Evolutionary conservation across 1,140 invertebrate genomes (phyloP).

Genomic region (Drosophila novamexicana): DNA sequence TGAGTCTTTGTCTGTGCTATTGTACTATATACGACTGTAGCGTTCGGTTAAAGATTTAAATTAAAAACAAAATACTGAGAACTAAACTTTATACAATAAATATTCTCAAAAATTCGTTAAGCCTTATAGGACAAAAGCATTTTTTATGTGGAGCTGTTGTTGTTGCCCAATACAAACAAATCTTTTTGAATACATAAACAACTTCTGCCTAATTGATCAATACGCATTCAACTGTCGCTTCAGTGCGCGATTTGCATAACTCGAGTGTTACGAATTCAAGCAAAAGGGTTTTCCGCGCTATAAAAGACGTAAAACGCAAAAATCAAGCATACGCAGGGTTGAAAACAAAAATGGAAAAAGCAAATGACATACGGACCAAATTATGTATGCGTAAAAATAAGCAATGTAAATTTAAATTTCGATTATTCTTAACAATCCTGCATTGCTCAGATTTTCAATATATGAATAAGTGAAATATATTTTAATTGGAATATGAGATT

Average conservation of each 20-base stretch:
- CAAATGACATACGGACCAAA: conserved; percentile 2
- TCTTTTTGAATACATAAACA: conserved; percentile 42
- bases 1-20: neutral
- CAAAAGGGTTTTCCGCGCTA: conserved; percentile 74
- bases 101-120: neutral
- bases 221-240: conserved; percentile 55
- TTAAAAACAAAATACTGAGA: neutral
- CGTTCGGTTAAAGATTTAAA: neutral
- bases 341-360: conserved; percentile 4
- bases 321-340: conserved; percentile 49
- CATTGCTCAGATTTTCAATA: neutral
- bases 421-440: neutral
- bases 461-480: neutral
- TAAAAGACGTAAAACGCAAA: conserved; percentile 54
- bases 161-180: conserved; percentile 11
- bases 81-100: neutral
- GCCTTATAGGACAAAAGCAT: neutral
- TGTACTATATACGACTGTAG: neutral
- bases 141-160: neutral
- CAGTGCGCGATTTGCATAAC: conserved; percentile 63
- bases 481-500: neutral
- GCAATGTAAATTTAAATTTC: conserved; percentile 1
- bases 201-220: conserved; percentile 78
- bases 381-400: neutral
- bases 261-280: conserved; percentile 51